A percentile compares a stretch with the other conserved stretches of the same genome.
phyloP scores from a whole-genome alignment of 1,140 invertebrate genomes.

The Macrobrachium nipponense region DNA sequence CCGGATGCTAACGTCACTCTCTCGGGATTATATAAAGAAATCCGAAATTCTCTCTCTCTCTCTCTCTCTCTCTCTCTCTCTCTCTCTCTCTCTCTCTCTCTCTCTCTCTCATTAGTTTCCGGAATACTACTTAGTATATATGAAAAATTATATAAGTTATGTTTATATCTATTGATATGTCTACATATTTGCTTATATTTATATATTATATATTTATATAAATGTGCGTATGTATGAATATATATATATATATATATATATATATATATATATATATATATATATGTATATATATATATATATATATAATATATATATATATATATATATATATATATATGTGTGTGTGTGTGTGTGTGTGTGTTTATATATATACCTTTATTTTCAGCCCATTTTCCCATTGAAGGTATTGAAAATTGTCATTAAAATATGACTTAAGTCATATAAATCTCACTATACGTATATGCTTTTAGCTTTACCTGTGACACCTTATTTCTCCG shows the following conservation, averaged over 20 bases:
- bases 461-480: no score
- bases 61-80: no score
- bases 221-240: not conserved
- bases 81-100: no score
- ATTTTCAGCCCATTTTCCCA: no score
- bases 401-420: no score
- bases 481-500: no score
- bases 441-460: no score
- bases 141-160: not conserved
- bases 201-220: not conserved
- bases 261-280: conserved; percentile 13
- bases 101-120: no score
- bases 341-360: not conserved
- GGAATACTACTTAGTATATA: not conserved
- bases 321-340: not conserved
- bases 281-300: conserved; percentile 8
- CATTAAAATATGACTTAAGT: no score
- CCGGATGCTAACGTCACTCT: no score
- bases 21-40: no score
- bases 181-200: not conserved
- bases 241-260: conserved; percentile 2
- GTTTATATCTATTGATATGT: not conserved
- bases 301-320: conserved; percentile 12
- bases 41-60: no score
- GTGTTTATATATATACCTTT: not conserved